phyloP scores from a whole-genome alignment of 1,140 invertebrate species.

The Amphibalanus amphitrite region DNA sequence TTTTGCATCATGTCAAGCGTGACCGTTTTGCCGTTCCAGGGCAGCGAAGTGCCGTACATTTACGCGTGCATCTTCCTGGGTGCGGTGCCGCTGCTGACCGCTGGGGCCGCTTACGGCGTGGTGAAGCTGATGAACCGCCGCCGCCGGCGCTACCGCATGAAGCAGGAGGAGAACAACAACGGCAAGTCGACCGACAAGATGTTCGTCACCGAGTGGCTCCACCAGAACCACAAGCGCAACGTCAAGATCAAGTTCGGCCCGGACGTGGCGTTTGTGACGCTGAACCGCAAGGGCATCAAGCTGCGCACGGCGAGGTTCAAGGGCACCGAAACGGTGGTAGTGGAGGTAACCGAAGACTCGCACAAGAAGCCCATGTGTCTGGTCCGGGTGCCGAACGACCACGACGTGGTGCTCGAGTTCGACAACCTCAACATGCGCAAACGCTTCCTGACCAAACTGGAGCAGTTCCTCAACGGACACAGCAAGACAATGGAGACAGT shows the following conservation, averaged over 20 bases:
- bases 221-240: slow-evolving; percentile 74
- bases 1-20: too few relatives aligned
- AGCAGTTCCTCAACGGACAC: slow-evolving; percentile 58
- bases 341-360: slow-evolving; percentile 53
- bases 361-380: slow-evolving; percentile 66
- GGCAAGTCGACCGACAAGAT: slow-evolving; percentile 73
- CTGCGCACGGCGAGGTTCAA: slow-evolving; percentile 54
- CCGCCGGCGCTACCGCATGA: slow-evolving; percentile 53
- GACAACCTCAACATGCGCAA: slow-evolving; percentile 57
- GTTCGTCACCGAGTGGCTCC: slow-evolving; percentile 86
- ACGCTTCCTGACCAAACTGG: slow-evolving; percentile 80
- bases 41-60: slow-evolving; percentile 91
- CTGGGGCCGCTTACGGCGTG: slow-evolving; percentile 77
- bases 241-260: slow-evolving; percentile 64
- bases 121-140: slow-evolving; percentile 80
- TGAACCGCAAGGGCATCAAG: slow-evolving; percentile 76
- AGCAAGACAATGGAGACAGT: slow-evolving; percentile 58
- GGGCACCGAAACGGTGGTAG: slow-evolving; percentile 50
- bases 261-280: slow-evolving; percentile 53
- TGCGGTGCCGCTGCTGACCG: slow-evolving; percentile 79
- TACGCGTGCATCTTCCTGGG: slow-evolving; percentile 77
- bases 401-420: slow-evolving; percentile 90
- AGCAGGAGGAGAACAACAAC: slow-evolving; percentile 52
- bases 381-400: slow-evolving; percentile 72
- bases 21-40: too few relatives aligned